Evolutionary conservation across 2,888 invertebrate genomes (phyloP).

Genomic region (Eilema depressum): DNA sequence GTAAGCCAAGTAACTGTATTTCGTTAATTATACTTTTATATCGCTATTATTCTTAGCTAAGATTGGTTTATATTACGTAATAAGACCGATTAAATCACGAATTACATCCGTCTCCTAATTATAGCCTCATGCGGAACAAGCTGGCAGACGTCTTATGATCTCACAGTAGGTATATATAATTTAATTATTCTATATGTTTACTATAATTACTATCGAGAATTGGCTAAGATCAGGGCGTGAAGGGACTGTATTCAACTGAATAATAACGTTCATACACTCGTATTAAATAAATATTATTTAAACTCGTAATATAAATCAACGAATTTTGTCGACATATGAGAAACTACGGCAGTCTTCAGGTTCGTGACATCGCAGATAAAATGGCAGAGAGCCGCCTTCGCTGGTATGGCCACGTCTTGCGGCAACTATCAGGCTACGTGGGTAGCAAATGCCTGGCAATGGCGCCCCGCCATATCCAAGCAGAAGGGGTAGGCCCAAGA

Average conservation of each 20-base stretch:
- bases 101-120: conserved; percentile 3
- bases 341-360: too few relatives aligned
- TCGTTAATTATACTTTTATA: neutral
- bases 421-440: too few relatives aligned
- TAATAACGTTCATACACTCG: neutral
- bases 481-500: too few relatives aligned
- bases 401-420: too few relatives aligned
- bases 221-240: neutral
- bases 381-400: too few relatives aligned
- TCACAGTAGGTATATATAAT: neutral
- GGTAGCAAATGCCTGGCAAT: too few relatives aligned
- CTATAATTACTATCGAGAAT: neutral
- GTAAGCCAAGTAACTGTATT: conserved; percentile 3
- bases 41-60: neutral
- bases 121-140: neutral
- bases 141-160: neutral
- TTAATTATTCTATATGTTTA: neutral
- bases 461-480: too few relatives aligned
- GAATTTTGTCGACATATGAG: neutral
- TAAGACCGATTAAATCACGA: neutral
- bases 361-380: too few relatives aligned
- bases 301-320: neutral
- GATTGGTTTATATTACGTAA: neutral
- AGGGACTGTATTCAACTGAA: neutral
- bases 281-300: neutral